Conservation (phyloP, 2,797 vertebrate genomes). For the Hephaestus fuliginosus region DNA sequence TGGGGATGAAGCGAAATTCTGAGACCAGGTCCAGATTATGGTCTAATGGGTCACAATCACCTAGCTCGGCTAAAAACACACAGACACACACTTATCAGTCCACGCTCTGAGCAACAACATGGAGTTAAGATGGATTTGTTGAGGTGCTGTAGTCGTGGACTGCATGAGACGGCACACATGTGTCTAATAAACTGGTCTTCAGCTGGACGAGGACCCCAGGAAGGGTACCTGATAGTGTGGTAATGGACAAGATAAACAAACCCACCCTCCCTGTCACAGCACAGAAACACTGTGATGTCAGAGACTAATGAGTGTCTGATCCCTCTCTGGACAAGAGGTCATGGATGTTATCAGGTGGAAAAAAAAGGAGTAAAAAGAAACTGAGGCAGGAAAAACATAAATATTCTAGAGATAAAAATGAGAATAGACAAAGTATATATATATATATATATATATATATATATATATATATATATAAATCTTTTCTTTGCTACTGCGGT, state of each 20-base stretch:
- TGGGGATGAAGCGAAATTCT: conserved; percentile 95
- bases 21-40: conserved; percentile 93
- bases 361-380: conserved; percentile 6
- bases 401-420: background rate
- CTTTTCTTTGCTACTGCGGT: conserved; percentile 4
- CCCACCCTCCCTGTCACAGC: background rate
- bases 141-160: background rate
- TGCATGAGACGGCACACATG: too few relatives aligned
- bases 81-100: conserved; percentile 14
- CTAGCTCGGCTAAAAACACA: conserved; percentile 91
- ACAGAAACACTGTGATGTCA: background rate
- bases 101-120: background rate
- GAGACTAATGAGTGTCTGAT: background rate
- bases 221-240: background rate
- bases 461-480: background rate
- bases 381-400: background rate
- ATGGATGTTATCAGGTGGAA: conserved; percentile 8
- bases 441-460: background rate
- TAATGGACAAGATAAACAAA: conserved; percentile 8
- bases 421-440: background rate
- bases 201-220: background rate
- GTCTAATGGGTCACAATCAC: conserved; percentile 94
- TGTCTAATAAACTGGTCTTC: background rate
- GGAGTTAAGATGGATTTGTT: background rate
- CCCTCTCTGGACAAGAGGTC: conserved; percentile 13